phyloP scores from a whole-genome alignment of 2,797 vertebrate species.

The Halcyon badia region DNA sequence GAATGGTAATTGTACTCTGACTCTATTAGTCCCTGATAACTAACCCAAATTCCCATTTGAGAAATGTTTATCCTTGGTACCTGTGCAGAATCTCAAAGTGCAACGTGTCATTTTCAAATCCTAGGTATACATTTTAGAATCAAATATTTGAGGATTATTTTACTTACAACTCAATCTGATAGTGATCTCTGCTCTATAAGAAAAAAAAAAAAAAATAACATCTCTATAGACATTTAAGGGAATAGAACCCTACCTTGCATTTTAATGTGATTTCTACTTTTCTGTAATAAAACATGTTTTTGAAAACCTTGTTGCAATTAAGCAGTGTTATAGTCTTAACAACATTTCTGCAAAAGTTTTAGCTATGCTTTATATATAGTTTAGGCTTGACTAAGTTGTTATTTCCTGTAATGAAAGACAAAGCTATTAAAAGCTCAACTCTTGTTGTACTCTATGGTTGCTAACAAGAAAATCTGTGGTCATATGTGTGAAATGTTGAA shows the following conservation, averaged over 20 bases:
- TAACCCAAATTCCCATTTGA: background rate
- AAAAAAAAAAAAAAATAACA: background rate
- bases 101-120: background rate
- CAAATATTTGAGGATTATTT: background rate
- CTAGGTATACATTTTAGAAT: background rate
- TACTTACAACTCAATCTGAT: background rate
- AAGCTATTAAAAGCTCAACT: constrained; percentile 1
- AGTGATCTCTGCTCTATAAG: background rate
- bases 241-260: background rate
- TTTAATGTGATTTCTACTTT: background rate
- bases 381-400: background rate
- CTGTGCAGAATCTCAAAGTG: background rate
- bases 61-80: background rate
- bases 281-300: background rate
- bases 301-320: background rate
- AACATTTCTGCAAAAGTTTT: background rate
- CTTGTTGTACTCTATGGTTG: background rate
- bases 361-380: background rate
- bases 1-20: background rate
- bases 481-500: background rate
- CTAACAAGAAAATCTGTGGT: background rate
- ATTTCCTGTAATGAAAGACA: constrained; percentile 19
- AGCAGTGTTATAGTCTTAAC: background rate
- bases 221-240: fast-evolving
- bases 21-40: background rate